phyloP scores from a whole-genome alignment of 2,113 vertebrate species.

The Neoarius graeffei region DNA sequence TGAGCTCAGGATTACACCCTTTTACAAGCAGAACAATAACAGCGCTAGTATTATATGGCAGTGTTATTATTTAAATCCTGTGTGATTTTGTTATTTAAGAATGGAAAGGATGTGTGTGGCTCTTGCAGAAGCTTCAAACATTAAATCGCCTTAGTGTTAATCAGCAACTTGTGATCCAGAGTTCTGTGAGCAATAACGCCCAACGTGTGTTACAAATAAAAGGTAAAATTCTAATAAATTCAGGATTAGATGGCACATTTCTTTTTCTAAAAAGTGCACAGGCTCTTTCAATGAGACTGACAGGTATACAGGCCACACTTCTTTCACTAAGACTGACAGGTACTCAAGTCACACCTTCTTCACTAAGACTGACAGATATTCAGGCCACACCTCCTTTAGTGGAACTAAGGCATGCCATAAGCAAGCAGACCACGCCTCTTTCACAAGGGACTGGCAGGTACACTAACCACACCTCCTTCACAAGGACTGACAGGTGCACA shows the following conservation, averaged over 20 bases:
- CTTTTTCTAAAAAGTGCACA: background rate
- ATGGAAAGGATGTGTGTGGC: background rate
- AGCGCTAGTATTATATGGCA: background rate
- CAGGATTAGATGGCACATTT: background rate
- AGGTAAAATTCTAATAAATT: background rate
- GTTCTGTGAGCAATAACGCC: background rate
- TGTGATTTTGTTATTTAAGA: background rate
- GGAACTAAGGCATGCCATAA: no score
- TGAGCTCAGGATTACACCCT: background rate
- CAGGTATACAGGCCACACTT: background rate
- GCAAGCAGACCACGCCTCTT: background rate
- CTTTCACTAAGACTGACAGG: background rate
- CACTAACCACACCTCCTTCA: background rate
- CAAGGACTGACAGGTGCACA: background rate
- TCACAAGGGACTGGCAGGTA: background rate
- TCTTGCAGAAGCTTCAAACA: background rate
- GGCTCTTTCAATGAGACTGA: background rate
- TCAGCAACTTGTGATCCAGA: background rate
- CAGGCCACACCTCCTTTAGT: background rate
- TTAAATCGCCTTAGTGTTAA: background rate
- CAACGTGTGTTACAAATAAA: background rate
- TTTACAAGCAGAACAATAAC: conserved; percentile 20
- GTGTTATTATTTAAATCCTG: conserved; percentile 9
- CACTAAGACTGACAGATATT: background rate
- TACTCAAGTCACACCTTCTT: background rate